Evolutionary conservation across 2,888 invertebrate genomes (phyloP).

Genomic region (Eupithecia vulgata): DNA sequence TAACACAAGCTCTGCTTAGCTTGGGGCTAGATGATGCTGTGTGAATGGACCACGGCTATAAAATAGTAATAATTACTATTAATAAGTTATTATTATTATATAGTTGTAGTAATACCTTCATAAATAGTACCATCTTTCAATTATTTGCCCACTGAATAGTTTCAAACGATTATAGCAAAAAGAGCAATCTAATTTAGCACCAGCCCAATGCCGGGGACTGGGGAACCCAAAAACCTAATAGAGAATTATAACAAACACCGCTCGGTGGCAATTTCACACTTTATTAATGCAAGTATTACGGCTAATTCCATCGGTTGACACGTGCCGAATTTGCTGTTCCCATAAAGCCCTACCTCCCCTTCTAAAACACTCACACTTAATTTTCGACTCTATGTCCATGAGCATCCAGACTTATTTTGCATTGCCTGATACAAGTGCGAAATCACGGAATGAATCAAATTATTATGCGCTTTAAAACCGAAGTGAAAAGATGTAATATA

Average conservation of each 20-base stretch:
- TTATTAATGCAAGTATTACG: conserved; percentile 83
- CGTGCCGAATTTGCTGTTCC: conserved; percentile 81
- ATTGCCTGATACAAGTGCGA: conserved; percentile 3
- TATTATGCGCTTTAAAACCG: conserved; percentile 43
- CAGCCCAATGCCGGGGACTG: conserved; percentile 48
- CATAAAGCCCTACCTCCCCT: conserved; percentile 73
- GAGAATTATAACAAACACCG: conserved; percentile 80
- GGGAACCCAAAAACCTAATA: conserved; percentile 70
- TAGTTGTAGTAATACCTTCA: not conserved
- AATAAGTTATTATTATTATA: too few species aligned
- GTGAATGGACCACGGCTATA: too few species aligned
- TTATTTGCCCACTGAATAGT: conserved; percentile 34
- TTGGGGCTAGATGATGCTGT: too few species aligned
- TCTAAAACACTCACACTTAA: conserved; percentile 46
- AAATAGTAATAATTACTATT: too few species aligned
- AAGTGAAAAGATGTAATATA: conserved; percentile 55
- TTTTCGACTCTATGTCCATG: conserved; percentile 54
- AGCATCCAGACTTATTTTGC: conserved; percentile 36
- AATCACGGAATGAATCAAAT: conserved; percentile 31
- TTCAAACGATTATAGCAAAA: conserved; percentile 51
- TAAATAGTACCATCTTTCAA: conserved; percentile 15
- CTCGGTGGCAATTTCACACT: conserved; percentile 83
- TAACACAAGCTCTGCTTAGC: too few species aligned
- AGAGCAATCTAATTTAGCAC: conserved; percentile 59
- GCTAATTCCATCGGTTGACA: conserved; percentile 81